These are phyloP conservation scores for Leptura quadrifasciata DNA, from an alignment of 2,888 invertebrate genomes.

Conservation along the genomic window DNA sequence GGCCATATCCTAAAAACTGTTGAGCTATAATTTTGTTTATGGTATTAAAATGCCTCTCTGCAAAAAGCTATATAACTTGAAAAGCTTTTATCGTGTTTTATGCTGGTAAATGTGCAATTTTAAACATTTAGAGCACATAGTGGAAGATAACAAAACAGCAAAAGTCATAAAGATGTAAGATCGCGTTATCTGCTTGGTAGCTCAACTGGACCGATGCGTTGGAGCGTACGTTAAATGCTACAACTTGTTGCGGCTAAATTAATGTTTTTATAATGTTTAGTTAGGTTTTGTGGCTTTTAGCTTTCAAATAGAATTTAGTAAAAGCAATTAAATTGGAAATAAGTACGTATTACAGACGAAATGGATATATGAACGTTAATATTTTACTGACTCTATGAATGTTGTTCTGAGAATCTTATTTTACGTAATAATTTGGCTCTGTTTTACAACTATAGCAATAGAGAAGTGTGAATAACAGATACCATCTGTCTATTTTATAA, in stretches of 20 bases:
- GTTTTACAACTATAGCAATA: too few species aligned
- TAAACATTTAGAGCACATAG: conserved; percentile 33
- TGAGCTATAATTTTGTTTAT: conserved; percentile 18
- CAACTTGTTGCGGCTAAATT: conserved; percentile 57
- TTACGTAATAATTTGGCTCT: too few species aligned
- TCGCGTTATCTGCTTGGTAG: conserved; percentile 55
- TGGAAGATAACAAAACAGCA: conserved; percentile 43
- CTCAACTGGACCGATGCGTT: conserved; percentile 51
- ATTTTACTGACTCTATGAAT: neutral
- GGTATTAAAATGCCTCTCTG: conserved; percentile 21
- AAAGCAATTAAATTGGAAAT: conserved; percentile 7
- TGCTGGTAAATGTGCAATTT: conserved; percentile 20
- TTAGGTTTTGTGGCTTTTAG: conserved; percentile 19
- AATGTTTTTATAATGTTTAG: conserved; percentile 54
- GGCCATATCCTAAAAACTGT: neutral
- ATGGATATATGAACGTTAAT: neutral
- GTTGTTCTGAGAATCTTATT: neutral
- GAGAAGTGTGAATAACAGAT: too few species aligned
- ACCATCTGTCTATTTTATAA: too few species aligned
- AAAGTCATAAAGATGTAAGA: conserved; percentile 56
- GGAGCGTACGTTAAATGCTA: conserved; percentile 48
- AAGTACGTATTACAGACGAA: neutral
- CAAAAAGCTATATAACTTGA: neutral
- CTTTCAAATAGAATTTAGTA: conserved; percentile 25
- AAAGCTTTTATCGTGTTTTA: conserved; percentile 19